Base-by-base conservation (phyloP, 2,797 vertebrate species). In the Philypnodon macrostomus region DNA sequence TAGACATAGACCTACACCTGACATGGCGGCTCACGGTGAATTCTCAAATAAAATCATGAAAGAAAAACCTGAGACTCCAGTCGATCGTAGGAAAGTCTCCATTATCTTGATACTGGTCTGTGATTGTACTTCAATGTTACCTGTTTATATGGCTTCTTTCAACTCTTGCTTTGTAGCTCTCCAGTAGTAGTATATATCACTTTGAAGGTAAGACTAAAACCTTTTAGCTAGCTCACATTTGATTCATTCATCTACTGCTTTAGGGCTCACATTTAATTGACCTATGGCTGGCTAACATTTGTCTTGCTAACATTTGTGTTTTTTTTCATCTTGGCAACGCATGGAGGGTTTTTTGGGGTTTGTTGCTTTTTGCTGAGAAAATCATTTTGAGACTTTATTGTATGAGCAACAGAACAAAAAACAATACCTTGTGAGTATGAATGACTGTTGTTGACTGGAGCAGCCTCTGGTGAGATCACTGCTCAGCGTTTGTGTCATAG, bases 1-100 rank as follows among this genome's bases (percentile, higher is more conserved):
- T 75, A 53, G 38, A 54, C 8, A 67, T 63, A 70, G n/a, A n/a
- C n/a, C n/a, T n/a, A 64, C 55, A 38, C 49, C 17, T 38, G 29
- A 41, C 31, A 8, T 4, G 5, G 48, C 23, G 0, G 9, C 52
- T 44, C 29, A 12, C 30, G 12, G 21, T 31, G 47, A 63, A 38
- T 63, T 63, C 34, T 63, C 54, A 69, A 65, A 70, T 83, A 51
- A 63, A 73, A 74, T 16, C 58, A 79, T 83, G 67, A 84, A 78
- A 78, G 71, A 46, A 34, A 41, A 41, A 52, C 7, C 16, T 30
- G 49, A 53, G 46, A n/a, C 51, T 69, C 31, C 21, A 14, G 35
- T 7, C 8, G 12, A 40, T 31, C 42, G 33, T 53, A 17, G 53
- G 44, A 63, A 69, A 61, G 16, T 65, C 70, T 69, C 58, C 70